Evolutionary conservation across 2,888 invertebrate species (phyloP), one percentile per base, ranked within the genome.

Genomic region (Ischnura elegans): DNA sequence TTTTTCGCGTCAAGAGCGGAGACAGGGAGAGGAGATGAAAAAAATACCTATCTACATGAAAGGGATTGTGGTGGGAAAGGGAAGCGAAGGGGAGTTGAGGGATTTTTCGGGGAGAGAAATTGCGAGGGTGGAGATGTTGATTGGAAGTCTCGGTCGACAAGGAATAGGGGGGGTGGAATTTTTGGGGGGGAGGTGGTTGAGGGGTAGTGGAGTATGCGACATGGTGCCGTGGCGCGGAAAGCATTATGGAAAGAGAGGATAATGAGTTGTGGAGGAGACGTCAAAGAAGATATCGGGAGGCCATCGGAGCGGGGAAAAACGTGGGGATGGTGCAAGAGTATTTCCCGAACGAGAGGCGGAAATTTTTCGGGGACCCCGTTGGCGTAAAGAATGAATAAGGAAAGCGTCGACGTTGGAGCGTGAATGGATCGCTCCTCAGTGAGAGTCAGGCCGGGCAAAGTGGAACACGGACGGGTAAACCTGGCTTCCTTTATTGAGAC

Each of bases 221-320:
- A 16, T 21, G 42, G 43, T 21, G 47, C 51, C 51, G n/a, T n/a
- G 51, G 51, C 29, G 36, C 16, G 51, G 47, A 47, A 87, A 29
- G 87, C 87, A 87, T 87, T 87, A 87, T 51, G 87, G 51, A 29
- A 55, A 36, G 55, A 55, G 55, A 36, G 42, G 55, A 42, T 36
- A 55, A 87, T 87, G 55, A 87, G 51, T n/a, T 36, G 43, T 36
- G 87, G 29, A 42, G 85, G 36, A 85, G 45, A 85, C 43, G 85
- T 43, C 43, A 21, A 45, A 36, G 85, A 19, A 47, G 55, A 42
- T 36, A 51, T 19, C n/a, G 29, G 21, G 36, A 87, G 46, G 36
- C n/a, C 19, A 19, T 2, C 2, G 51, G 2, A 51, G 51, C 0
- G 8, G 51, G 51, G 51, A 2, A 51, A 19, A 8, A 19, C 16